Evolutionary conservation across 2,797 vertebrate genomes (phyloP), one percentile per base, ranked within the genome.

Genomic region (Accipiter fasciatus): DNA sequence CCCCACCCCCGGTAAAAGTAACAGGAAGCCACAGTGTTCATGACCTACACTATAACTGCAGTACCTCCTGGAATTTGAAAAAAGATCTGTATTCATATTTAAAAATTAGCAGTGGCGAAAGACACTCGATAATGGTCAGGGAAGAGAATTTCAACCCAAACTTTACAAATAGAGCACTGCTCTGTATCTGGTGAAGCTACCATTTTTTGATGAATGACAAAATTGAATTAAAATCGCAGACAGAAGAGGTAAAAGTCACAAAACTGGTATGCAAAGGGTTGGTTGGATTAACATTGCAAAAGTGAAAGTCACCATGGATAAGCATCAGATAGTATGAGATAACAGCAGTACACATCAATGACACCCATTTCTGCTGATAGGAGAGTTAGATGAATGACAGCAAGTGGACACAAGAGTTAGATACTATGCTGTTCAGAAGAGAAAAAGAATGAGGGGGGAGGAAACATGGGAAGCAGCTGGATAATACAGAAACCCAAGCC

Each of bases 301-400:
- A 77, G 40, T 26, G 39, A 22, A 58, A 87, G 70, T 31, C 8
- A 15, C 54, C 46, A 33, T 5, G 37, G 73, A 19, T 15, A 29
- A 80, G 67, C 50, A 59, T 1, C 0, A 1, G 35, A 8, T 1
- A 26, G 42, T 5, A 11, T 4, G 40, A 50, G 59, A 2, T 10
- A 59, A 62, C 46, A 93, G 58, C 49, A 78, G 64, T 6, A 62
- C 22, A 47, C 37, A 42, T 13, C 84, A 46, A 3, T 15, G 66
- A 11, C 39, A 40, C 7, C 37, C 52, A 28, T 25, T 55, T 46
- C 39, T 1, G 2, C 39, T 25, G 44, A 26, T 2, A 24, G 39
- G 20, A 58, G 42, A 42, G 47, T 0, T 16, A 8, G 54, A 15
- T 11, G 46, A 54, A 20, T 5, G 33, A 42, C 69, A 67, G 73